Conservation (phyloP, 2,113 vertebrate genomes). For the Menura novaehollandiae region DNA sequence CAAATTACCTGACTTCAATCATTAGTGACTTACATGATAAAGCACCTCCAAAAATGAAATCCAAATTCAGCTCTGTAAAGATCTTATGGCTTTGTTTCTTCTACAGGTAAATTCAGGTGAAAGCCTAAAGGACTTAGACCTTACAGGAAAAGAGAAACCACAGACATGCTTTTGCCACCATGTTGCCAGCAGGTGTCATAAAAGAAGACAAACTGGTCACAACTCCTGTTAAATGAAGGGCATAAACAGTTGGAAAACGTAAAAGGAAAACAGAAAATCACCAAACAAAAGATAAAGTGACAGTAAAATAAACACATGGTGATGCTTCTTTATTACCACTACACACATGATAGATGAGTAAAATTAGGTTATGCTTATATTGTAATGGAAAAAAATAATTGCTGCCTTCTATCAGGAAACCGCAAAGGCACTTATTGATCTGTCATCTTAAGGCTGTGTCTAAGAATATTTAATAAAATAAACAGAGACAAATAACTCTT, state of each 20-base stretch:
- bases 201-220: conserved; percentile 11
- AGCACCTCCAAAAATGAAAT: not conserved
- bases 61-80: not conserved
- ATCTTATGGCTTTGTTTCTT: not conserved
- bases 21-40: not conserved
- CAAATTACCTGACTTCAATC: not conserved
- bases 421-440: conserved; percentile 78
- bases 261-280: conserved; percentile 55
- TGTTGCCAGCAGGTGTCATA: not conserved
- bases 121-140: not conserved
- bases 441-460: conserved; percentile 61
- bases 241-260: conserved; percentile 2
- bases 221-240: conserved; percentile 16
- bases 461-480: conserved; percentile 78
- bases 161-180: conserved; percentile 28
- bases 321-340: conserved; percentile 65
- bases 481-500: conserved; percentile 72
- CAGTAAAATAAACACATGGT: conserved; percentile 63
- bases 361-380: conserved; percentile 73
- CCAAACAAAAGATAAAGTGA: conserved; percentile 51
- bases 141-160: conserved; percentile 54
- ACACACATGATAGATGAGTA: conserved; percentile 70
- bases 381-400: conserved; percentile 80
- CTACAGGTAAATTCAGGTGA: not conserved
- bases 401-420: conserved; percentile 74